Evolutionary conservation across 2,113 vertebrate genomes (phyloP).

Genomic region (Phocoena phocoena): DNA sequence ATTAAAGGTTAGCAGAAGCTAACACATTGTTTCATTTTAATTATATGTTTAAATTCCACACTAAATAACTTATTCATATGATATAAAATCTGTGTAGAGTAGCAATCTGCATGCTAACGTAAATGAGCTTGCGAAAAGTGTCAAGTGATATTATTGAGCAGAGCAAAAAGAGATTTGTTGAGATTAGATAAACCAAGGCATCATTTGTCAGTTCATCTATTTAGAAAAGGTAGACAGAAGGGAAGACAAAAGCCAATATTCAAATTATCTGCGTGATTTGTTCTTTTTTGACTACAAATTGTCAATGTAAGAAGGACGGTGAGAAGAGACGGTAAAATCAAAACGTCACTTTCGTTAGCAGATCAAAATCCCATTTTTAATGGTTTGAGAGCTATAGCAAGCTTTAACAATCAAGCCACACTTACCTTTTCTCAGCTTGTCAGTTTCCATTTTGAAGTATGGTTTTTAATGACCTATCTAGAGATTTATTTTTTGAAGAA

Average conservation of each 20-base stretch:
- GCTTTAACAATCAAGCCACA: neutral
- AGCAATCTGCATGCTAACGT: conserved; percentile 2
- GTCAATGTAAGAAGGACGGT: conserved; percentile 43
- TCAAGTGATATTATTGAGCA: conserved; percentile 53
- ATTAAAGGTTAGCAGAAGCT: neutral
- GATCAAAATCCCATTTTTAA: conserved; percentile 54
- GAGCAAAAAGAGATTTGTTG: conserved; percentile 57
- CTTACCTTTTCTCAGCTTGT: neutral
- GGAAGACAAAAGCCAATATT: conserved; percentile 76
- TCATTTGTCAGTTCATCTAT: conserved; percentile 69
- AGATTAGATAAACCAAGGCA: conserved; percentile 67
- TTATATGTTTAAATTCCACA: conserved; percentile 29
- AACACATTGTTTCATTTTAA: conserved; percentile 27
- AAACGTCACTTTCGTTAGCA: conserved; percentile 41
- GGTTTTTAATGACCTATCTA: conserved; percentile 58
- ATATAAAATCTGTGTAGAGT: conserved; percentile 38
- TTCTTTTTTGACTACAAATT: conserved; percentile 68
- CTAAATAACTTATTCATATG: conserved; percentile 39
- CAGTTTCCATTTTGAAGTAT: conserved; percentile 50
- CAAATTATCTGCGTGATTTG: conserved; percentile 70
- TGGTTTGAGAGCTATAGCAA: neutral
- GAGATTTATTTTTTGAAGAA: conserved; percentile 57
- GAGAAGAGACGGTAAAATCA: conserved; percentile 57
- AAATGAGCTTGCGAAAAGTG: conserved; percentile 48
- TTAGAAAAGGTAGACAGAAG: conserved; percentile 60